These are phyloP conservation scores for Sepiola atlantica DNA, from an alignment of 2,888 invertebrate species.

Conservation along the genomic window DNA sequence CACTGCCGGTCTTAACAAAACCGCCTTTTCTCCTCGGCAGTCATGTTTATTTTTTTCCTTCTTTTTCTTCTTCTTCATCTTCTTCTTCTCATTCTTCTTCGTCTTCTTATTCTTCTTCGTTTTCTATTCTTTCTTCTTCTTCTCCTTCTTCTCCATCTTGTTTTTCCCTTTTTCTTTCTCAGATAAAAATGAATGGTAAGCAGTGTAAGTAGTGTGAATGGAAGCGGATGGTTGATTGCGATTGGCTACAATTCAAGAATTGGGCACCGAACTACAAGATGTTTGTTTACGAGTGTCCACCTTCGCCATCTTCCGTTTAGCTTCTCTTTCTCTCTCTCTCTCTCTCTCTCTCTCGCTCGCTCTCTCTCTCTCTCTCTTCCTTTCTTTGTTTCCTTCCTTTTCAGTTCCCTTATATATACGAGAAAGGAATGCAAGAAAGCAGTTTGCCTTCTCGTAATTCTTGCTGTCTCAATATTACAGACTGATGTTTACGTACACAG, in stretches of 20 bases:
- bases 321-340: background rate
- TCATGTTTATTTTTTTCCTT: too few species aligned
- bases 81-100: too few species aligned
- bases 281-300: background rate
- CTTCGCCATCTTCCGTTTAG: background rate
- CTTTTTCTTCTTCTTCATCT: too few species aligned
- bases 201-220: background rate
- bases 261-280: background rate
- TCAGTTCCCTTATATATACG: background rate
- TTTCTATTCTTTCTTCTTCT: background rate
- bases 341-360: background rate
- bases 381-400: background rate
- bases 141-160: background rate
- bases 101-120: too few species aligned
- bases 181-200: constrained; percentile 23
- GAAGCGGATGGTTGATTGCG: background rate
- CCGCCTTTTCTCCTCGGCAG: too few species aligned
- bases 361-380: background rate
- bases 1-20: too few species aligned
- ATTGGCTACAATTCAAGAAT: background rate
- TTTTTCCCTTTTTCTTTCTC: background rate
- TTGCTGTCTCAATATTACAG: background rate
- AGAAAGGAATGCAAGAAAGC: constrained; percentile 22
- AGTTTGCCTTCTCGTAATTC: constrained; percentile 6
- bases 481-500: background rate